A percentile compares a stretch with the other conserved stretches of the same genome.
Conservation (phyloP, 2,797 vertebrate species). For the Squalus acanthias region DNA sequence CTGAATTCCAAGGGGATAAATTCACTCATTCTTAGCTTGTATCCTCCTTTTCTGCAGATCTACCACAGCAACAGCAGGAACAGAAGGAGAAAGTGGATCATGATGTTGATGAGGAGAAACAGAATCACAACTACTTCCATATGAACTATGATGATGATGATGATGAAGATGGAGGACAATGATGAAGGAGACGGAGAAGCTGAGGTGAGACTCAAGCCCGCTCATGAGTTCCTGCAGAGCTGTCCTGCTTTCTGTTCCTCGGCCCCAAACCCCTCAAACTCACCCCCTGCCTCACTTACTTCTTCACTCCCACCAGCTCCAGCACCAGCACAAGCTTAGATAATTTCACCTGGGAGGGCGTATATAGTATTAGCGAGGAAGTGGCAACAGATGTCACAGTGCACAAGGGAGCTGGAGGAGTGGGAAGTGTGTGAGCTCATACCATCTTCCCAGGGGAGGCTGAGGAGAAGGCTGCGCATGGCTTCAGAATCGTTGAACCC, state of each 20-base stretch:
- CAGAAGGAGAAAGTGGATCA: not conserved
- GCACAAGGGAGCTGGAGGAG: not conserved
- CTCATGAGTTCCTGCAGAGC: too few species aligned
- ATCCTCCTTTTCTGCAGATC: not conserved
- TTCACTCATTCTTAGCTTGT: not conserved
- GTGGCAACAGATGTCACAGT: not conserved
- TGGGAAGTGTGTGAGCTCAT: too few species aligned
- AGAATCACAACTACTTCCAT: not conserved
- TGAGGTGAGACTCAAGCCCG: too few species aligned
- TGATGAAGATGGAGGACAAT: too few species aligned
- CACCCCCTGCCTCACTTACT: not conserved
- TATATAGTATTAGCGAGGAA: not conserved
- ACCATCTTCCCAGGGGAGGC: too few species aligned
- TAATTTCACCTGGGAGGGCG: not conserved
- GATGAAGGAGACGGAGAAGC: too few species aligned
- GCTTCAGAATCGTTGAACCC: too few species aligned
- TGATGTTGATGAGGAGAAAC: not conserved
- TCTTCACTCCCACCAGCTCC: too few species aligned
- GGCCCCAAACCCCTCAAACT: not conserved
- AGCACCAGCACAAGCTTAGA: not conserved
- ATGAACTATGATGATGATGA: not conserved
- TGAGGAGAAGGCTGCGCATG: too few species aligned
- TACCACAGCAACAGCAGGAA: not conserved
- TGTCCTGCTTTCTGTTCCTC: too few species aligned
- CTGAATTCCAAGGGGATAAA: not conserved